Evolutionary conservation across 1,140 invertebrate genomes (phyloP).

Genomic region (Agrypnia vestita): DNA sequence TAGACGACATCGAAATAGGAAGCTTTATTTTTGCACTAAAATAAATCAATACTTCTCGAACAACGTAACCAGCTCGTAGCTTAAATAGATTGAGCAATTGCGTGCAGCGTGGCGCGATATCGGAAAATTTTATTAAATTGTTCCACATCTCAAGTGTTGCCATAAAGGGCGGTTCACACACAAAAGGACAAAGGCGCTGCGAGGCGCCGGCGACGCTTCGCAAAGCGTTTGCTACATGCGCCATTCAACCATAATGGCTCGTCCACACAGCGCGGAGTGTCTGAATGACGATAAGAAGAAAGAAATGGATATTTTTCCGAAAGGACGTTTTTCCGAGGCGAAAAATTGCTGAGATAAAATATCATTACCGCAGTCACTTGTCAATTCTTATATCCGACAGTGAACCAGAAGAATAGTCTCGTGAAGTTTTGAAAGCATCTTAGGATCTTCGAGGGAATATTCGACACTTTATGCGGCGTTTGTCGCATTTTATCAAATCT

Average conservation of each 20-base stretch:
- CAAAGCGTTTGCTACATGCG: slow-evolving; percentile 5
- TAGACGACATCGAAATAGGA: too few species aligned
- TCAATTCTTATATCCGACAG: slow-evolving; percentile 47
- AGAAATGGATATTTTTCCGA: slow-evolving; percentile 51
- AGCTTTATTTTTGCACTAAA: too few species aligned
- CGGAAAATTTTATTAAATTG: slow-evolving; percentile 47
- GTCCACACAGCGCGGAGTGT: slow-evolving; percentile 41
- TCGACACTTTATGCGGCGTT: slow-evolving; percentile 17
- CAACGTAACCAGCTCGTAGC: not conserved
- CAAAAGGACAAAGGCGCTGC: slow-evolving; percentile 31
- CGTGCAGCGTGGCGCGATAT: slow-evolving; percentile 40
- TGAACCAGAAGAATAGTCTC: slow-evolving; percentile 27
- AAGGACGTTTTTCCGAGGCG: slow-evolving; percentile 37
- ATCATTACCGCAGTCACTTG: slow-evolving; percentile 47
- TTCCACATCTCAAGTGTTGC: slow-evolving; percentile 36
- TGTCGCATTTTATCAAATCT: not conserved
- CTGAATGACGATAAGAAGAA: slow-evolving; percentile 48
- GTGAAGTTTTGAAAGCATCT: slow-evolving; percentile 19
- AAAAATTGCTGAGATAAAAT: slow-evolving; percentile 51
- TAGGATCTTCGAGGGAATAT: slow-evolving; percentile 22
- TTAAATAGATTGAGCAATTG: slow-evolving; percentile 42
- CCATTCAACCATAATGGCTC: slow-evolving; percentile 31
- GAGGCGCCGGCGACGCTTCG: not conserved
- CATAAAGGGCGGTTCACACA: slow-evolving; percentile 39
- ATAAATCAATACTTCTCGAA: slow-evolving; percentile 13